These are phyloP conservation scores for Corynorhinus townsendii DNA, from an alignment of 2,113 vertebrate species.

Conservation along the genomic window DNA sequence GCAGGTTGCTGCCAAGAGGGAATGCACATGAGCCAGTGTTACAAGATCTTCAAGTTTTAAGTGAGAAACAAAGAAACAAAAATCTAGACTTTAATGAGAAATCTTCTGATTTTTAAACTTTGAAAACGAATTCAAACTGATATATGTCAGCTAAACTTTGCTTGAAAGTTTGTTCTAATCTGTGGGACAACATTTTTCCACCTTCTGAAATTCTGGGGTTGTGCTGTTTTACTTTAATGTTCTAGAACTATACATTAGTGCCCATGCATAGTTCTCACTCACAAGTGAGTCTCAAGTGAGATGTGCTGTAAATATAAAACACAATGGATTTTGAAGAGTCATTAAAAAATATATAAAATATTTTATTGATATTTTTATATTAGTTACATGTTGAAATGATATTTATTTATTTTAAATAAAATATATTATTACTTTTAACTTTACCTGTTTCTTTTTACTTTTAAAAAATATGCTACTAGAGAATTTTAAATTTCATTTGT, in stretches of 20 bases:
- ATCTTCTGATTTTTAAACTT: neutral
- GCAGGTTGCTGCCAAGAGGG: neutral
- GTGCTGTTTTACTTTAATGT: neutral
- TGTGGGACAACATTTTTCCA: neutral
- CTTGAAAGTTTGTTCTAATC: neutral
- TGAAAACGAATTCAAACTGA: neutral
- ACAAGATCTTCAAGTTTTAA: neutral
- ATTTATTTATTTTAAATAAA: neutral
- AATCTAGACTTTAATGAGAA: neutral
- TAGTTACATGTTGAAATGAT: neutral
- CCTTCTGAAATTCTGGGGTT: neutral
- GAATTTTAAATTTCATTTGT: neutral
- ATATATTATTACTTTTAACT: neutral
- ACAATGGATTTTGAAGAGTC: neutral
- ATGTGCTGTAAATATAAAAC: neutral
- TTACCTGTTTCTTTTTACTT: neutral
- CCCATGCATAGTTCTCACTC: too few relatives aligned
- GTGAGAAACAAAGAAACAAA: neutral
- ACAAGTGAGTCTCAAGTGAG: neutral
- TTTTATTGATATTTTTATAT: neutral
- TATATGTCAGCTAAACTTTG: neutral
- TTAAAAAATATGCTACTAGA: neutral
- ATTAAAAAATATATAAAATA: neutral
- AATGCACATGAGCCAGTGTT: neutral
- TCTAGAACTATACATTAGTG: neutral